phyloP scores from a whole-genome alignment of 2,113 vertebrate species.

The Anhinga rufa region DNA sequence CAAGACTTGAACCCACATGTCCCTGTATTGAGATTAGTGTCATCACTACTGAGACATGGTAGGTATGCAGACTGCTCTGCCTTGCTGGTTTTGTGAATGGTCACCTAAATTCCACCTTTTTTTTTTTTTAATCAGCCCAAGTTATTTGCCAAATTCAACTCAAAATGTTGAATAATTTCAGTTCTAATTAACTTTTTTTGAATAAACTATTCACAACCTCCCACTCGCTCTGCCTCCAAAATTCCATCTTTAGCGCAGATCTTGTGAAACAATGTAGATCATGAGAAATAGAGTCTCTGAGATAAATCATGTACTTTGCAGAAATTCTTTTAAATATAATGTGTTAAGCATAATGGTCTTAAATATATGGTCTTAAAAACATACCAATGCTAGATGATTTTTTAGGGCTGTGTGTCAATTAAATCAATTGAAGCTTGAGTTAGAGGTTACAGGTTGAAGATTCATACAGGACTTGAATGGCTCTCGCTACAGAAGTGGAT shows the following conservation, averaged over 20 bases:
- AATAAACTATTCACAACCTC: slow-evolving; percentile 48
- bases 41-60: neutral
- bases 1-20: neutral
- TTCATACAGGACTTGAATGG: neutral
- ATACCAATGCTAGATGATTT: neutral
- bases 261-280: slow-evolving; percentile 36
- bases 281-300: neutral
- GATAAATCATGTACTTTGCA: neutral
- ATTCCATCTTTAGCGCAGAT: slow-evolving; percentile 43
- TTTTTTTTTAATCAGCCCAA: neutral
- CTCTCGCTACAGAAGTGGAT: neutral
- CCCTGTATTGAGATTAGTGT: neutral
- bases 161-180: slow-evolving; percentile 38
- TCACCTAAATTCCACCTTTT: neutral
- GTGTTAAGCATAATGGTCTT: neutral
- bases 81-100: neutral
- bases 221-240: slow-evolving; percentile 57
- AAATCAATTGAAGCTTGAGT: neutral
- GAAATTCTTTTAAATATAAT: neutral
- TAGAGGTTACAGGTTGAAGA: neutral
- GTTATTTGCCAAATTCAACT: neutral
- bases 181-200: slow-evolving; percentile 27
- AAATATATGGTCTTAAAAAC: neutral
- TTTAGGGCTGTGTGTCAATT: neutral
- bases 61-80: neutral